These are phyloP conservation scores for Platycheirus albimanus DNA, from an alignment of 2,888 invertebrate genomes.

Conservation along the genomic window DNA sequence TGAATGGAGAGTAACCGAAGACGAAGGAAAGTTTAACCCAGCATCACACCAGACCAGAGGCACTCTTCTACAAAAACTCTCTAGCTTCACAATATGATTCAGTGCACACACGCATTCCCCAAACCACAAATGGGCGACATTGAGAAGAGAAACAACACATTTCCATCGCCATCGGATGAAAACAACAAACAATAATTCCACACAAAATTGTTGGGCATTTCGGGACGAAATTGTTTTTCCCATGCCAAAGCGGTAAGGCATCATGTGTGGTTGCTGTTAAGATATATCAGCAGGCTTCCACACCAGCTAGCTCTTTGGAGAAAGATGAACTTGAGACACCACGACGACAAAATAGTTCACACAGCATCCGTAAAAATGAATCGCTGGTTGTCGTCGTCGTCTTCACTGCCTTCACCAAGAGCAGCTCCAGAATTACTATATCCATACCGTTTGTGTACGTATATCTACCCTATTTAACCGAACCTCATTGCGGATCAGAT, in stretches of 20 bases:
- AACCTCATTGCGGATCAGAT: conserved; percentile 50
- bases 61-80: not conserved
- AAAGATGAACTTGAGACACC: conserved; percentile 72
- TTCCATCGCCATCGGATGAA: conserved; percentile 18
- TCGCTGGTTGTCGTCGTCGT: conserved; percentile 1
- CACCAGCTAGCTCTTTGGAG: conserved; percentile 48
- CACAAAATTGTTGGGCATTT: conserved; percentile 41
- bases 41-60: conserved; percentile 46
- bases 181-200: conserved; percentile 28
- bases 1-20: conserved; percentile 52
- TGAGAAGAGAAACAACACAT: conserved; percentile 69
- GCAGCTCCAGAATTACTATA: conserved; percentile 11
- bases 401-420: not conserved
- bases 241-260: conserved; percentile 48
- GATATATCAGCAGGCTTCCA: conserved; percentile 29
- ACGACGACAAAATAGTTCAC: conserved; percentile 71
- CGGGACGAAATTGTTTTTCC: conserved; percentile 64
- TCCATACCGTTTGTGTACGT: conserved; percentile 24
- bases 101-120: conserved; percentile 68
- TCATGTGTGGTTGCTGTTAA: conserved; percentile 35
- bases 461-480: conserved; percentile 37
- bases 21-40: conserved; percentile 73
- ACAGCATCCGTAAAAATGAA: conserved; percentile 62
- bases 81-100: conserved; percentile 54
- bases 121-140: conserved; percentile 71